These are phyloP conservation scores for Pogonus chalceus DNA, from an alignment of 1,140 invertebrate genomes.

Conservation along the genomic window DNA sequence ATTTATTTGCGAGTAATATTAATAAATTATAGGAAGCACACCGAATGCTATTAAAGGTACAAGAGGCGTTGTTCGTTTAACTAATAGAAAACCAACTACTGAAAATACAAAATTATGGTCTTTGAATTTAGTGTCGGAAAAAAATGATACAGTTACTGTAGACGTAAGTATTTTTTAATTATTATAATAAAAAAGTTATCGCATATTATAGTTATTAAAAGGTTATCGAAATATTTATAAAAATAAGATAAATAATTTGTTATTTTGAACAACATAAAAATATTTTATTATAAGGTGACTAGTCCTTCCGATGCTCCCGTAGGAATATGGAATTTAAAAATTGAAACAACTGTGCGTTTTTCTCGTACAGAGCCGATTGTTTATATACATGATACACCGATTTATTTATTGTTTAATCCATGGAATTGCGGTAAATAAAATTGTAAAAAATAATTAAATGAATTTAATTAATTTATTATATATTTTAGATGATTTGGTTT, in stretches of 20 bases:
- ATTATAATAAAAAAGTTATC: too few species aligned
- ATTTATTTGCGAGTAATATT: conserved; percentile 27
- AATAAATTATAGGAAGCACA: conserved; percentile 47
- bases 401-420: conserved; percentile 77
- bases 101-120: conserved; percentile 38
- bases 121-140: conserved; percentile 36
- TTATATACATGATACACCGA: conserved; percentile 44
- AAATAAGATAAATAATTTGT: too few species aligned
- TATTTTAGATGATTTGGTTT: conserved; percentile 53
- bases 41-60: conserved; percentile 47
- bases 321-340: conserved; percentile 50
- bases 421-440: conserved; percentile 59
- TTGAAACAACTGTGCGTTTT: conserved; percentile 39
- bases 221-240: too few species aligned
- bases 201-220: too few species aligned
- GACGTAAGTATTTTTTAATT: conserved; percentile 35
- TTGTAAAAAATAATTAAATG: conserved; percentile 6
- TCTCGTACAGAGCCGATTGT: conserved; percentile 12
- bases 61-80: conserved; percentile 40
- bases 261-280: too few species aligned
- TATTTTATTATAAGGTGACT: conserved; percentile 37
- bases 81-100: conserved; percentile 30
- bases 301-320: conserved; percentile 46
- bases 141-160: conserved; percentile 40
- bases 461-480: too few species aligned